Evolutionary conservation across 2,797 vertebrate genomes (phyloP).

Genomic region (Argyrosomus regius): DNA sequence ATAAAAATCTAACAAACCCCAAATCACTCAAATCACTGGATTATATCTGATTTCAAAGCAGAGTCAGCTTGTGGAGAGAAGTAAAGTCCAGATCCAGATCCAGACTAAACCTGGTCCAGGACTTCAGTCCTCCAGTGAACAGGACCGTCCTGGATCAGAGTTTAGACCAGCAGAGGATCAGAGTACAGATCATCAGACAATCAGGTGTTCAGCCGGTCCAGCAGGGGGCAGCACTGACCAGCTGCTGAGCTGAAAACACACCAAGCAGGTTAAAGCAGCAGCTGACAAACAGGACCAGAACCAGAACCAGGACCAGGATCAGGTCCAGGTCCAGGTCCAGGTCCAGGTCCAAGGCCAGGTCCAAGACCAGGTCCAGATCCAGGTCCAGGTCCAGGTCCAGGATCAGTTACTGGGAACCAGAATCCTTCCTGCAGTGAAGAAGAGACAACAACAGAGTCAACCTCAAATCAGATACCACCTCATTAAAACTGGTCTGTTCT

Average conservation of each 20-base stretch:
- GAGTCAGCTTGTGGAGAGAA: too few relatives aligned
- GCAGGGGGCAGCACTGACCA: constrained; percentile 24
- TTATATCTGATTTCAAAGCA: too few relatives aligned
- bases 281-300: background rate
- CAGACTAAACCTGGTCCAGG: too few relatives aligned
- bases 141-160: constrained; percentile 8
- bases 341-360: too few relatives aligned
- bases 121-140: too few relatives aligned
- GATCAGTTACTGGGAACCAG: constrained; percentile 59
- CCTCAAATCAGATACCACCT: background rate
- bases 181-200: constrained; percentile 1
- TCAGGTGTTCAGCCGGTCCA: constrained; percentile 9
- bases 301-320: background rate
- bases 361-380: constrained; percentile 10
- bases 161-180: background rate
- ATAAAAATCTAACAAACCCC: background rate
- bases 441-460: background rate
- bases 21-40: too few relatives aligned
- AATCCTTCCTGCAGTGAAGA: constrained; percentile 43
- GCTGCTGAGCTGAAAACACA: background rate
- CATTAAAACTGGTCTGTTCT: background rate
- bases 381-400: too few relatives aligned
- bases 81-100: too few relatives aligned
- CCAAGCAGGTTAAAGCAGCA: constrained; percentile 11
- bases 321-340: too few relatives aligned